Conservation (phyloP, 2,888 invertebrate species). For the Pseudolycoriella hygida region DNA sequence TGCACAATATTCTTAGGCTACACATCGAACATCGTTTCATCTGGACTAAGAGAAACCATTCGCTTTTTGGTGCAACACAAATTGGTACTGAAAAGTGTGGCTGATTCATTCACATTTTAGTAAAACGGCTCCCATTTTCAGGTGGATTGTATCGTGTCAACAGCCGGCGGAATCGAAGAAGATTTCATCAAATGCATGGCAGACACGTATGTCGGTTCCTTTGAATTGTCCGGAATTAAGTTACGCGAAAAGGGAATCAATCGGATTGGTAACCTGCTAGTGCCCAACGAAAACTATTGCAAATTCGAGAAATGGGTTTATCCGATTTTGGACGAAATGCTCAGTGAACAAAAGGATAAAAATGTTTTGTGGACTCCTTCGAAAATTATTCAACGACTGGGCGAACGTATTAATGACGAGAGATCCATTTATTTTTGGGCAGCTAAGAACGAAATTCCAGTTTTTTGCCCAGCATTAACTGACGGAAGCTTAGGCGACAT, state of each 20-base stretch:
- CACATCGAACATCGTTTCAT: slow-evolving; percentile 94
- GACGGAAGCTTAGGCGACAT: slow-evolving; percentile 97
- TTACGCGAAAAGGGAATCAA: slow-evolving; percentile 76
- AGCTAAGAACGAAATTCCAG: slow-evolving; percentile 87
- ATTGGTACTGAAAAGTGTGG: slow-evolving; percentile 33
- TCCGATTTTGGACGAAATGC: slow-evolving; percentile 80
- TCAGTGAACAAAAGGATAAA: slow-evolving; percentile 65
- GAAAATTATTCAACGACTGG: slow-evolving; percentile 55
- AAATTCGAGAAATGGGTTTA: slow-evolving; percentile 91
- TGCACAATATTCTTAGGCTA: slow-evolving; percentile 96
- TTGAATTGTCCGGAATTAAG: slow-evolving; percentile 59
- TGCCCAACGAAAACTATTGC: slow-evolving; percentile 97
- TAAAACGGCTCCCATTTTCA: neutral
- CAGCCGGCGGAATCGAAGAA: slow-evolving; percentile 96
- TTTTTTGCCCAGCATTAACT: slow-evolving; percentile 93
- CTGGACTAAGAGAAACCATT: slow-evolving; percentile 83
- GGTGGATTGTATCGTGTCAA: slow-evolving; percentile 92
- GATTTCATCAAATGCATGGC: slow-evolving; percentile 97
- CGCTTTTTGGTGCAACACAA: slow-evolving; percentile 70
- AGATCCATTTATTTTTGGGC: slow-evolving; percentile 96
- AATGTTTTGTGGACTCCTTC: slow-evolving; percentile 81
- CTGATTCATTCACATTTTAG: too few species aligned
- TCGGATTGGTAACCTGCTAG: slow-evolving; percentile 71
- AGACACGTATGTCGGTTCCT: slow-evolving; percentile 86
- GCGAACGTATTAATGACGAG: slow-evolving; percentile 76